Conservation (phyloP, 2,888 invertebrate species). For the Netelia virgata region DNA sequence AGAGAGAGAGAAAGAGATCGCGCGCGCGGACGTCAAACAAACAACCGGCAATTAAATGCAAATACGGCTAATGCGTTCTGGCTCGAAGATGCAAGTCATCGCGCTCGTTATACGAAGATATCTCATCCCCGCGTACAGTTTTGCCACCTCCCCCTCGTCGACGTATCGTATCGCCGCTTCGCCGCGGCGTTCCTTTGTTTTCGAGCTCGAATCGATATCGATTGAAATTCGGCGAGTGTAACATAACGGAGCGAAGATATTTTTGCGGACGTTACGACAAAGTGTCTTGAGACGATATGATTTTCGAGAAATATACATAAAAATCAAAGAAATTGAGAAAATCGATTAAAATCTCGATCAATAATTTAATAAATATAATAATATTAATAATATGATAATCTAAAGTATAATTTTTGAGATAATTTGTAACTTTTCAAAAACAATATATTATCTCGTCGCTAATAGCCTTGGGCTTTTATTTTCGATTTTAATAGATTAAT, state of each 20-base stretch:
- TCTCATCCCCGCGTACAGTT: slow-evolving; percentile 9
- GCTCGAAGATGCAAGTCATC: slow-evolving; percentile 82
- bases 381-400: too few relatives aligned
- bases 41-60: slow-evolving; percentile 84
- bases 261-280: too few relatives aligned
- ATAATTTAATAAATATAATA: too few relatives aligned
- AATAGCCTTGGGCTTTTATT: neutral
- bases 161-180: slow-evolving; percentile 79
- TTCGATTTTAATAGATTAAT: slow-evolving; percentile 17
- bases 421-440: too few relatives aligned
- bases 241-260: neutral
- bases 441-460: too few relatives aligned
- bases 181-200: slow-evolving; percentile 57
- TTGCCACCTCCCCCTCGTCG: slow-evolving; percentile 58
- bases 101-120: slow-evolving; percentile 81
- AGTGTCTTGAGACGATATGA: too few relatives aligned
- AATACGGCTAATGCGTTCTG: slow-evolving; percentile 84
- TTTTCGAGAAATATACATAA: too few relatives aligned
- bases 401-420: too few relatives aligned
- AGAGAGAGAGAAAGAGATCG: slow-evolving; percentile 48
- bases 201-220: slow-evolving; percentile 74
- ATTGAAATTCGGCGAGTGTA: slow-evolving; percentile 50
- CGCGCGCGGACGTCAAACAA: slow-evolving; percentile 79
- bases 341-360: too few relatives aligned
- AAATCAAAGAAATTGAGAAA: too few relatives aligned